Evolutionary conservation across 2,888 invertebrate genomes (phyloP), one percentile per base, ranked within the genome.

Genomic region (Globia sparganii): DNA sequence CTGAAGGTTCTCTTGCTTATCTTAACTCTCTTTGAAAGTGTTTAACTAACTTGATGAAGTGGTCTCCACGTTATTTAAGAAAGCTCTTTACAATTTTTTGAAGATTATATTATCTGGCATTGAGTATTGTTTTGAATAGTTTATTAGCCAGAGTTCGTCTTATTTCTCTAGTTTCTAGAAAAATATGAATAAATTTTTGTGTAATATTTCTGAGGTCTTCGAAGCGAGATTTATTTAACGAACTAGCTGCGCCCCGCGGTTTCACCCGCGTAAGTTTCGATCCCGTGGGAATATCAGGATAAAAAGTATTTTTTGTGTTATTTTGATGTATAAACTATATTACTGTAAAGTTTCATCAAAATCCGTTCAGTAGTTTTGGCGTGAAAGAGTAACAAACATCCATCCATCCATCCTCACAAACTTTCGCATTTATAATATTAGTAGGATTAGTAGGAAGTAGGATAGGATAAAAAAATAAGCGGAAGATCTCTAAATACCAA

Each of bases 21-120:
- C 66, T 87, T 72, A 73, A 75, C 65, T 85, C 59, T 62, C 72
- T 86, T 79, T 85, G 59, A 72, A 75, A 85, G 58, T 82, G 80
- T 87, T 87, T 87, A 80, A 83, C 79, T 77, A 78, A 77, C 72
- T 86, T 75, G 71, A 81, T 87, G 76, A 83, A 87, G 76, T 75
- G 72, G 76, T 72, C 76, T 74, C 68, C 31, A 43, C 53, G 75
- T 86, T 75, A 79, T 74, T 73, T 74, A 72, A 74, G 71, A 80
- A 72, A 76, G 64, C 65, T 65, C 72, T 78, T 65, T 59, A 78
- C 49, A 62, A 72, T 83, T 69, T 75, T 25, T 72, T 64, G 43
- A 13, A 72, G n/a, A 78, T 70, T 37, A 43, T 64, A n/a, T 53
- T 68, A 71, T 81, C 66, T 68, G 28, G 34, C 40, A 58, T 72